Conservation (phyloP, 2,797 vertebrate species). For the Rhinoraja longicauda region DNA sequence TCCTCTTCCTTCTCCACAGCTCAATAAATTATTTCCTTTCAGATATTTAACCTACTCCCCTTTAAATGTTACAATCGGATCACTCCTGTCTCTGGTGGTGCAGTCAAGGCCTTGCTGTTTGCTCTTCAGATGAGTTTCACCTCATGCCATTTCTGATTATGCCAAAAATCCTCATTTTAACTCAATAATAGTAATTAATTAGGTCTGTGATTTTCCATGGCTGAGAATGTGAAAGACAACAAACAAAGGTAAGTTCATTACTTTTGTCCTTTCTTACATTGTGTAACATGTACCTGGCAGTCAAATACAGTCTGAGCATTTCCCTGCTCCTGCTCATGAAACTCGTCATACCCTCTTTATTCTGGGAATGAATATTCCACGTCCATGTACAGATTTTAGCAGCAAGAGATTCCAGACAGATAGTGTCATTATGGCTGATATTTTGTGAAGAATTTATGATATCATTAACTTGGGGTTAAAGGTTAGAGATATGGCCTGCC, state of each 20-base stretch:
- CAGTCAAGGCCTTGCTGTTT: too few species aligned
- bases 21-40: too few species aligned
- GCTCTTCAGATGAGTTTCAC: too few species aligned
- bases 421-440: background rate
- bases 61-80: too few species aligned
- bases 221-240: background rate
- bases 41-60: too few species aligned
- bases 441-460: conserved; percentile 23
- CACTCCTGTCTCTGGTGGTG: too few species aligned
- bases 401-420: conserved; percentile 12
- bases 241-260: background rate
- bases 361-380: background rate
- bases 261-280: background rate
- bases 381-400: background rate
- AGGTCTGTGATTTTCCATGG: too few species aligned
- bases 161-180: too few species aligned
- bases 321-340: background rate
- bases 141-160: too few species aligned
- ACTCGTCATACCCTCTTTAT: background rate
- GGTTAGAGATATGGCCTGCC: conserved; percentile 29
- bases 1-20: too few species aligned
- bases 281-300: background rate
- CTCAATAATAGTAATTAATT: background rate
- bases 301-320: background rate
- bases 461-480: conserved; percentile 11